These are phyloP conservation scores for Drepanosiphum platanoidis DNA, from an alignment of 2,888 invertebrate species.

Conservation along the genomic window DNA sequence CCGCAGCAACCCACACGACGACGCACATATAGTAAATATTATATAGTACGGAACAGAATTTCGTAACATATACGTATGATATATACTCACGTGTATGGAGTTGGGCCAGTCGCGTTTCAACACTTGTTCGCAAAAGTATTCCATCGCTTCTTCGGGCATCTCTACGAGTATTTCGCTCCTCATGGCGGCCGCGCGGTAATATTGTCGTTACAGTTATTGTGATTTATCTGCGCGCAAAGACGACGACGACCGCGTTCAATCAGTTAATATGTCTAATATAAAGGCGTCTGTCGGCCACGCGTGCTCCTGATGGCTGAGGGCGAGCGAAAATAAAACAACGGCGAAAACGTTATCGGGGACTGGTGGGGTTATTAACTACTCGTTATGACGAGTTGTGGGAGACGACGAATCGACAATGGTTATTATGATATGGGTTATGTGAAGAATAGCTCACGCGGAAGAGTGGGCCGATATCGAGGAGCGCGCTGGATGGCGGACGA, in stretches of 20 bases:
- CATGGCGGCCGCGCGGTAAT: background rate
- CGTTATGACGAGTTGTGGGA: background rate
- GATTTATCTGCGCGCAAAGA: too few relatives aligned
- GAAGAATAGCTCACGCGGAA: too few relatives aligned
- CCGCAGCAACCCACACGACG: too few relatives aligned
- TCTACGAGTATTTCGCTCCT: conserved; percentile 55
- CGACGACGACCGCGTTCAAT: too few relatives aligned
- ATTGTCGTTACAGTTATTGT: too few relatives aligned
- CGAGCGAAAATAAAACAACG: background rate
- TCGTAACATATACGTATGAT: too few relatives aligned
- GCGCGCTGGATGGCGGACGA: background rate
- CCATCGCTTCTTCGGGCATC: conserved; percentile 50
- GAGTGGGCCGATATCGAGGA: background rate
- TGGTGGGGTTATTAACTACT: background rate
- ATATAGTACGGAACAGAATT: too few relatives aligned
- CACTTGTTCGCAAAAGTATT: conserved; percentile 60
- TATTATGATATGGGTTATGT: background rate
- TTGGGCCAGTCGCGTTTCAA: conserved; percentile 61
- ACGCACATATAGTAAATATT: too few relatives aligned
- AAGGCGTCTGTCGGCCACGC: background rate
- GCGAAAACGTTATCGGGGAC: background rate
- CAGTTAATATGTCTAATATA: too few relatives aligned
- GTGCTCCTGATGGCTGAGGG: background rate
- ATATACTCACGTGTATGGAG: conserved; percentile 61
- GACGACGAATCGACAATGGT: background rate